A percentile compares a stretch with the other conserved stretches of the same genome.
Conservation (phyloP, 2,888 invertebrate genomes). For the Tiliacea citrago region DNA sequence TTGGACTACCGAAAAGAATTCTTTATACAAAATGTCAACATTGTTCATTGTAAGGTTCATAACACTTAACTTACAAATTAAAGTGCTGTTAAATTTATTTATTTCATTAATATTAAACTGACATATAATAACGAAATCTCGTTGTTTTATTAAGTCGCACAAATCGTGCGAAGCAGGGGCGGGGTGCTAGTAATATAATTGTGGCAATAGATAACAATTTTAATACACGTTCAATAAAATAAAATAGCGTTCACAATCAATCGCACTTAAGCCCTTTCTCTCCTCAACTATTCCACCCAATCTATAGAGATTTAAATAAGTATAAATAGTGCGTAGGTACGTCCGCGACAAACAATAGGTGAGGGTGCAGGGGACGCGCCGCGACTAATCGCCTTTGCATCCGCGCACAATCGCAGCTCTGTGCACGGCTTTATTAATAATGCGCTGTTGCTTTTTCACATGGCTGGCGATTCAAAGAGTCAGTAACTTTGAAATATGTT, state of each 20-base stretch:
- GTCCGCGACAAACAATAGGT: slow-evolving; percentile 75
- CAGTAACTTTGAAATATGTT: slow-evolving; percentile 62
- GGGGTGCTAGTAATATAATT: too few relatives aligned
- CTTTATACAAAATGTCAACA: too few relatives aligned
- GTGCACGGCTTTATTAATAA: slow-evolving; percentile 84
- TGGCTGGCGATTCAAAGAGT: slow-evolving; percentile 67
- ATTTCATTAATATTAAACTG: too few relatives aligned
- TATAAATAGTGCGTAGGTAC: slow-evolving; percentile 75
- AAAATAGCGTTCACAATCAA: neutral
- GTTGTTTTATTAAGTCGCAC: too few relatives aligned
- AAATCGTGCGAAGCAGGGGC: too few relatives aligned
- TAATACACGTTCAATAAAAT: neutral
- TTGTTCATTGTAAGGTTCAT: too few relatives aligned
- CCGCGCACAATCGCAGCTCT: slow-evolving; percentile 74
- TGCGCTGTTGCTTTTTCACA: slow-evolving; percentile 72
- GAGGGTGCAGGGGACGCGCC: slow-evolving; percentile 62
- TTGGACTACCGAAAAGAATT: too few relatives aligned
- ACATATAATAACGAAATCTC: too few relatives aligned
- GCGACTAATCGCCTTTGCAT: slow-evolving; percentile 71
- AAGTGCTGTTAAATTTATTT: too few relatives aligned
- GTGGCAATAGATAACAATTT: neutral
- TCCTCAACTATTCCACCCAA: slow-evolving; percentile 40
- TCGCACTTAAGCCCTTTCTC: slow-evolving; percentile 38
- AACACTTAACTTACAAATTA: too few relatives aligned
- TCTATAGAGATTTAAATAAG: slow-evolving; percentile 76